Evolutionary conservation across 2,888 invertebrate species (phyloP).

Genomic region (Anthrax anthrax): DNA sequence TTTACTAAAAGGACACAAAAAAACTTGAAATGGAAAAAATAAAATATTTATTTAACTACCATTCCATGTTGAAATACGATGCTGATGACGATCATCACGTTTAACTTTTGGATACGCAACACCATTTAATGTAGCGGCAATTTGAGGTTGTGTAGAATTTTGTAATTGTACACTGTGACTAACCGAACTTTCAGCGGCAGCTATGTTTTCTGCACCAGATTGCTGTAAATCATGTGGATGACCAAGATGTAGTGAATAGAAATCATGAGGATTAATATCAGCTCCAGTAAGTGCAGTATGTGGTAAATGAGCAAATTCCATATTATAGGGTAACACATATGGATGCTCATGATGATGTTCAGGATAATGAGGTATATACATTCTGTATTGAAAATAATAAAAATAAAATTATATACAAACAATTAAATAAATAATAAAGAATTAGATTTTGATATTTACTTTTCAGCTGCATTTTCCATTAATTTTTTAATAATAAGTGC

Average conservation of each 20-base stretch:
- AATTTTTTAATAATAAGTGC: slow-evolving; percentile 46
- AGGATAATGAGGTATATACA: slow-evolving; percentile 28
- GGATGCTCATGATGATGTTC: slow-evolving; percentile 21
- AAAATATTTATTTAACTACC: too few relatives aligned
- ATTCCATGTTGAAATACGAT: slow-evolving; percentile 22
- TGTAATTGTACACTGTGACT: slow-evolving; percentile 28
- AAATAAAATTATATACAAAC: neutral
- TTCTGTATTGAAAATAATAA: slow-evolving; percentile 17
- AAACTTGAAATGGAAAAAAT: too few relatives aligned
- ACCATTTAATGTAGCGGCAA: slow-evolving; percentile 20
- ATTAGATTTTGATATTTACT: slow-evolving; percentile 22
- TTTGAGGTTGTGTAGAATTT: slow-evolving; percentile 19
- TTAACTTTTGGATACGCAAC: slow-evolving; percentile 27
- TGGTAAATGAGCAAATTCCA: slow-evolving; percentile 28
- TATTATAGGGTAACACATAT: slow-evolving; percentile 33
- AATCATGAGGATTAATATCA: slow-evolving; percentile 24
- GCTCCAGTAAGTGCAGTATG: slow-evolving; percentile 18
- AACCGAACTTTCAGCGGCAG: slow-evolving; percentile 24
- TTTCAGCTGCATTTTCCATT: slow-evolving; percentile 41
- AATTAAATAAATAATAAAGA: neutral
- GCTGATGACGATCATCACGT: slow-evolving; percentile 23
- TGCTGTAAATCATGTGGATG: slow-evolving; percentile 13
- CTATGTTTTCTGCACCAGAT: slow-evolving; percentile 23
- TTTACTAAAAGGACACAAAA: too few relatives aligned
- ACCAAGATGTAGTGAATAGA: slow-evolving; percentile 18